Base-by-base conservation (phyloP, 2,113 vertebrate genomes). In the Suricata suricatta region DNA sequence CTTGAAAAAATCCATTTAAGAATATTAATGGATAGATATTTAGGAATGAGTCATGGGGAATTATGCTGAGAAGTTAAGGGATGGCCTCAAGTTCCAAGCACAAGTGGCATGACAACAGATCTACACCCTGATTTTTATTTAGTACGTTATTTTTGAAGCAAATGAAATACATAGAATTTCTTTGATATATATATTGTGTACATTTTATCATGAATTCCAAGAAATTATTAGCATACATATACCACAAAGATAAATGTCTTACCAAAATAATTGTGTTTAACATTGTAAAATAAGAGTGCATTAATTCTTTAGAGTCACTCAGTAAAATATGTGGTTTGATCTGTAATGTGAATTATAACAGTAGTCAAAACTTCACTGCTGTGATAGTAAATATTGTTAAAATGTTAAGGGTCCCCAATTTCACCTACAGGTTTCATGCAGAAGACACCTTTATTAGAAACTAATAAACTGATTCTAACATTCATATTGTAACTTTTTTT, bases 141-240 rank as follows among this genome's bases (percentile, higher is more conserved):
- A 74, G 23, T 27, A 41, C 64, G 38, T 69, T 57, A 90, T 96
- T 29, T 85, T 85, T 93, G 90, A 96, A 90, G 33, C 25, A 90
- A 93, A 88, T 64, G 2, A 84, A 41, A 87, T 64, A 86, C 7
- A 60, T 68, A 23, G 5, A 82, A 38, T 82, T 91, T 79, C 31
- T 84, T 12, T 71, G 69, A 64, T 76, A 21, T 50, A 71, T 57
- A 35, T 47, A 11, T n/a, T 76, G 79, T 90, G 13, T 94, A 44
- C 44, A 95, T 90, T 88, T 96, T 81, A 93, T 97, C 35, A 82
- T 90, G 72, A 90, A 88, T 79, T 79, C 71, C 4, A 94, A 94
- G 47, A 83, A 94, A 54, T 83, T 23, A 93, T 88, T 86, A 95
- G 80, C 54, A 84, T 95, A 95, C 84, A 63, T 95, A 90, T 85